A percentile compares a stretch with the other conserved stretches of the same genome.
These are phyloP conservation scores for Eretmocerus hayati DNA, from an alignment of 2,888 invertebrate genomes.

Conservation along the genomic window DNA sequence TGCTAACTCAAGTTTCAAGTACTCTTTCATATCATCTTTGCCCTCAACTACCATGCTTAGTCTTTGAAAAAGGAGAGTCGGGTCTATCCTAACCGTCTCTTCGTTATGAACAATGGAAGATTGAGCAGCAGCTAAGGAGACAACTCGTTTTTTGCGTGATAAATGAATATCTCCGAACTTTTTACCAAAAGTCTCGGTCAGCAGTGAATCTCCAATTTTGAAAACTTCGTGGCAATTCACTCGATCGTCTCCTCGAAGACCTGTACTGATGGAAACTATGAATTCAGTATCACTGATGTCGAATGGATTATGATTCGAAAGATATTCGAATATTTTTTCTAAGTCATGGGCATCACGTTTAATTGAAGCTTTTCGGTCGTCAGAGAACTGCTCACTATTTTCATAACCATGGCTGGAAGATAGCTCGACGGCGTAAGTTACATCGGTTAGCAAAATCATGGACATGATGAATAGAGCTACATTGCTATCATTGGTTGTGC, in stretches of 20 bases:
- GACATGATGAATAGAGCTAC: background rate
- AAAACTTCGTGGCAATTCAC: background rate
- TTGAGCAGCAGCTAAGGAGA: background rate
- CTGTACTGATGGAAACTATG: background rate
- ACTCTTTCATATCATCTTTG: conserved; percentile 21
- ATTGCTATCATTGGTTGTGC: background rate
- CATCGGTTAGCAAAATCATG: background rate
- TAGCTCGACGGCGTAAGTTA: conserved; percentile 22
- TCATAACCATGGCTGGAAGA: background rate
- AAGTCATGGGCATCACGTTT: background rate
- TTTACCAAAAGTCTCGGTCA: background rate
- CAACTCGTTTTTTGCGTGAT: background rate
- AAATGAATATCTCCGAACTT: background rate
- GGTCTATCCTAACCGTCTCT: background rate
- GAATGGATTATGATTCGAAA: background rate
- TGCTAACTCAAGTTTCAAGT: no score
- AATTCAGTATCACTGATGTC: background rate
- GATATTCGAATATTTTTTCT: background rate
- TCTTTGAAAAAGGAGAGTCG: background rate
- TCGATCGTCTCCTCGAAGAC: background rate
- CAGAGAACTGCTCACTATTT: background rate
- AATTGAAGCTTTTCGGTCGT: background rate
- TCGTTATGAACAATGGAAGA: background rate
- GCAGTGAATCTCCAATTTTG: background rate
- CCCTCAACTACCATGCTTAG: conserved; percentile 11